Conservation (phyloP, 2,797 vertebrate genomes). For the Euphonia xanthogaster region DNA sequence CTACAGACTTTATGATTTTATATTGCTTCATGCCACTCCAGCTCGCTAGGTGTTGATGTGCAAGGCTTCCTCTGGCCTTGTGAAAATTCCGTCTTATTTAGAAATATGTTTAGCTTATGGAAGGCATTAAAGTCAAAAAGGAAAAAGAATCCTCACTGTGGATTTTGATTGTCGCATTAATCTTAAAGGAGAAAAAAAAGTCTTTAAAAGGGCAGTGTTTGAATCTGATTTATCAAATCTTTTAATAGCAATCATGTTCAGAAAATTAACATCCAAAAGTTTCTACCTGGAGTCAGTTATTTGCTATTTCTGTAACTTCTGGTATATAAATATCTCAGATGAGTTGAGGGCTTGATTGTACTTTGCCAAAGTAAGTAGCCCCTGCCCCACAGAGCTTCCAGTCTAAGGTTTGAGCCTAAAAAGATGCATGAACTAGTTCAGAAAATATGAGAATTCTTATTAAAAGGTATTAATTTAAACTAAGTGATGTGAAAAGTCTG, state of each 20-base stretch:
- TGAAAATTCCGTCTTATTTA: constrained; percentile 70
- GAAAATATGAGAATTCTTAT: neutral
- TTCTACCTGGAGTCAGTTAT: constrained; percentile 14
- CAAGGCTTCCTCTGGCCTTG: constrained; percentile 71
- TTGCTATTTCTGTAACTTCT: neutral
- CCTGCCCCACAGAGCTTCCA: neutral
- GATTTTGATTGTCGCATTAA: constrained; percentile 62
- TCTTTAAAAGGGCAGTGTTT: constrained; percentile 51
- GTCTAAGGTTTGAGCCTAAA: neutral
- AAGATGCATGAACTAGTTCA: neutral
- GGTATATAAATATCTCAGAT: neutral
- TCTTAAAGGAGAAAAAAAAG: constrained; percentile 49
- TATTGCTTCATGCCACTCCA: constrained; percentile 69
- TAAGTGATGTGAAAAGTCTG: neutral
- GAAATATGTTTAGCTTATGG: constrained; percentile 72
- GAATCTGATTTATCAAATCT: constrained; percentile 46
- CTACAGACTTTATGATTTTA: constrained; percentile 72
- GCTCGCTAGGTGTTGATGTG: constrained; percentile 50
- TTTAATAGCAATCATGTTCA: constrained; percentile 30
- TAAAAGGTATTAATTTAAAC: neutral
- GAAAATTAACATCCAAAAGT: constrained; percentile 28
- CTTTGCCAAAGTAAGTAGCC: neutral
- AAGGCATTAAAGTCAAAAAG: constrained; percentile 66
- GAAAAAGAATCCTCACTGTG: constrained; percentile 24
- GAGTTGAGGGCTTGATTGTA: neutral